These are phyloP conservation scores for Tor tambroides DNA, from an alignment of 2,113 vertebrate genomes.

Conservation along the genomic window DNA sequence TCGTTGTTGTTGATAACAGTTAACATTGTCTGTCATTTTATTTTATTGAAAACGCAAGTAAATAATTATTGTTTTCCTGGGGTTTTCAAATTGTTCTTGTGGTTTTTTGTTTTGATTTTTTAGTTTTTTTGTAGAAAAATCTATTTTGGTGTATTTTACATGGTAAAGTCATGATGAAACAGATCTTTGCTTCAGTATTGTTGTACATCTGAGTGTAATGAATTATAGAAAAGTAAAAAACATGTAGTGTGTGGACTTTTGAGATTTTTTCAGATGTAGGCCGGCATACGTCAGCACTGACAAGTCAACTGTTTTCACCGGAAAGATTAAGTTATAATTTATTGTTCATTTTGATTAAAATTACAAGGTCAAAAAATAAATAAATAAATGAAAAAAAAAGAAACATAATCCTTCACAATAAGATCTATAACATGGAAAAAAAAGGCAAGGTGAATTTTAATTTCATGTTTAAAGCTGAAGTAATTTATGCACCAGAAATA, in stretches of 20 bases:
- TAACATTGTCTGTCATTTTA: slow-evolving; percentile 8
- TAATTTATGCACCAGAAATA: not conserved
- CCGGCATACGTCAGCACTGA: not conserved
- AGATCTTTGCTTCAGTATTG: not conserved
- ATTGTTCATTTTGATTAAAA: not conserved
- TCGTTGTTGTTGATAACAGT: slow-evolving; percentile 18
- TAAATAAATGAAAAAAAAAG: not conserved
- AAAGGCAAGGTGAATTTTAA: not conserved
- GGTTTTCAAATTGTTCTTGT: not conserved
- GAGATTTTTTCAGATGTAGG: not conserved
- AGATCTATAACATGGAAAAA: not conserved
- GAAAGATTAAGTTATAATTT: not conserved
- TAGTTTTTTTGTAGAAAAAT: not conserved
- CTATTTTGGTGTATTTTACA: not conserved
- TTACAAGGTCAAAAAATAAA: not conserved
- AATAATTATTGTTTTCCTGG: slow-evolving; percentile 37
- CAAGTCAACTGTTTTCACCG: not conserved
- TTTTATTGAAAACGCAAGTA: slow-evolving; percentile 13
- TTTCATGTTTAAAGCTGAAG: not conserved
- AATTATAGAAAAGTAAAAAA: not conserved
- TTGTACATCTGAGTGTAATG: not conserved
- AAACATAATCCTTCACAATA: not conserved
- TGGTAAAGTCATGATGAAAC: not conserved
- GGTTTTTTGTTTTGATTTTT: not conserved
- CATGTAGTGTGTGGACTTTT: not conserved